A percentile compares a stretch with the other conserved stretches of the same genome.
These are phyloP conservation scores for Drosophila tristis DNA, from an alignment of 1,140 invertebrate genomes.

Conservation along the genomic window DNA sequence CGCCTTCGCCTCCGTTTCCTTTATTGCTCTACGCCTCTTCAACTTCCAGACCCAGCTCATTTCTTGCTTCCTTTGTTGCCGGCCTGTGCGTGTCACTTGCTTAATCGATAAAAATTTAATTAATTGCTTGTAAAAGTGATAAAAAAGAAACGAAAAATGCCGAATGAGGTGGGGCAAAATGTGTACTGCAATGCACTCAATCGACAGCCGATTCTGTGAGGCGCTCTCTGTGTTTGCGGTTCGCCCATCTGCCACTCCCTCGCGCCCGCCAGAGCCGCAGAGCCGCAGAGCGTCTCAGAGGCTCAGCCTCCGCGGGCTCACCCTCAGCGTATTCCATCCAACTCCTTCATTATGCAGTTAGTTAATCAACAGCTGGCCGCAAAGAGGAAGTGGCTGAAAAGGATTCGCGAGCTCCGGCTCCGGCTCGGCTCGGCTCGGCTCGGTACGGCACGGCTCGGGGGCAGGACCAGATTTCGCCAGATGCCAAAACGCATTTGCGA, in stretches of 20 bases:
- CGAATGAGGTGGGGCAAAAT: not conserved
- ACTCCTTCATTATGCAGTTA: constrained; percentile 66
- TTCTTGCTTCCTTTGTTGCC: not conserved
- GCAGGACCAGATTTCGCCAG: constrained; percentile 47
- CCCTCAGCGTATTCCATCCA: constrained; percentile 1
- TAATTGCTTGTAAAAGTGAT: constrained; percentile 73
- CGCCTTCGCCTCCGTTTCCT: not conserved
- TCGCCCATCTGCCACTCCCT: no score
- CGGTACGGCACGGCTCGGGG: constrained; percentile 33
- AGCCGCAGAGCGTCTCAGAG: no score
- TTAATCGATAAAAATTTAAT: constrained; percentile 74
- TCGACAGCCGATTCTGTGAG: no score
- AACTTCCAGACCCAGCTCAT: no score
- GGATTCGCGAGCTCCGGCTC: constrained; percentile 29
- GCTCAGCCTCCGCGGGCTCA: no score
- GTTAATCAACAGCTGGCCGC: constrained; percentile 78
- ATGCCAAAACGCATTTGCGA: constrained; percentile 43
- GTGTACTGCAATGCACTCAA: no score
- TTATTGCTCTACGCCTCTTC: no score
- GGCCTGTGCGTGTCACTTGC: constrained; percentile 56
- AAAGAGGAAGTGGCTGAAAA: constrained; percentile 70
- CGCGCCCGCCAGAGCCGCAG: no score
- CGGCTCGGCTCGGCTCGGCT: not conserved
- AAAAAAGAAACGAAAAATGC: constrained; percentile 34
- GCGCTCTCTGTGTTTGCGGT: no score